A percentile compares a stretch with the other conserved stretches of the same genome.
Conservation (phyloP, 1,140 invertebrate genomes). For the Epicauta chinensis region DNA sequence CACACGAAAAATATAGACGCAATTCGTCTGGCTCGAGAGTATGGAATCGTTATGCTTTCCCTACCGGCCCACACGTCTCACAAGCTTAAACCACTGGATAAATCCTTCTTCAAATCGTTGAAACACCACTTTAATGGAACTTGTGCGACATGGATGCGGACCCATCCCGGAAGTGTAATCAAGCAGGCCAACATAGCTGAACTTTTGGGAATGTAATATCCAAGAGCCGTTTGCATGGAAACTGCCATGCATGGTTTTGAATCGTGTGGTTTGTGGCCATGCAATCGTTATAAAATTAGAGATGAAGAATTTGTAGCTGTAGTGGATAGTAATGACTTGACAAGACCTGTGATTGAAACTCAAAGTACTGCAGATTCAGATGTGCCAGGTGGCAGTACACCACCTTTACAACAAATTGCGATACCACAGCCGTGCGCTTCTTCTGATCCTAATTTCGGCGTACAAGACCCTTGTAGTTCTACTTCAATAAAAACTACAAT, state of each 20-base stretch:
- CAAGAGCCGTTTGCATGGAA: constrained; percentile 24
- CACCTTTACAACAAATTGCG: no score
- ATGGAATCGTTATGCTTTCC: constrained; percentile 30
- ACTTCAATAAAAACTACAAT: no score
- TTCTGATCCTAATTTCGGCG: no score
- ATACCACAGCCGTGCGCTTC: no score
- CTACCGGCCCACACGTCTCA: constrained; percentile 23
- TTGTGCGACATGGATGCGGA: constrained; percentile 24
- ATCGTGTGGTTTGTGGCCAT: constrained; percentile 28
- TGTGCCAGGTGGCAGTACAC: no score
- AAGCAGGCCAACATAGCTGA: constrained; percentile 23
- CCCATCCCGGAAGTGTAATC: constrained; percentile 27
- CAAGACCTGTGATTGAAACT: no score
- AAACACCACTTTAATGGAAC: constrained; percentile 34
- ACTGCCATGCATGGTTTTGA: constrained; percentile 31
- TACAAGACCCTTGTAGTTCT: no score
- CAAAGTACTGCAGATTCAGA: no score
- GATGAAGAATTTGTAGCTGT: not conserved
- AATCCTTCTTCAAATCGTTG: constrained; percentile 33
- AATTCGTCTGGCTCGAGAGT: constrained; percentile 24
- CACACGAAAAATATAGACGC: constrained; percentile 30
- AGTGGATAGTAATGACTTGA: no score
- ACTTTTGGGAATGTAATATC: constrained; percentile 28
- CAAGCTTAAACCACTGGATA: constrained; percentile 40
- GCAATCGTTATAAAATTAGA: constrained; percentile 14